Conservation (phyloP, 2,888 invertebrate genomes). For the Pollenia amentaria region DNA sequence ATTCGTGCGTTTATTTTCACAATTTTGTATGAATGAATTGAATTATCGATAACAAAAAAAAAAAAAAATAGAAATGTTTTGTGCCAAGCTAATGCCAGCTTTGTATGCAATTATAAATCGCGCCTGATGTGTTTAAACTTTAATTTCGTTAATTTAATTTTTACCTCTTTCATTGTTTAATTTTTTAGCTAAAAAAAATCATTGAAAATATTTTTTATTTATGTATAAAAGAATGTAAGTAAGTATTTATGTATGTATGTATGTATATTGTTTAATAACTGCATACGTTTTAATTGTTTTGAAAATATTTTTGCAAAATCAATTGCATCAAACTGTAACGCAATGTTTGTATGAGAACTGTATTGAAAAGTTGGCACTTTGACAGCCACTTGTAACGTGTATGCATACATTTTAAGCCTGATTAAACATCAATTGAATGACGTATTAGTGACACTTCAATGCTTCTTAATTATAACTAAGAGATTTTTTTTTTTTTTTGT, state of each 20-base stretch:
- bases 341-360: slow-evolving; percentile 8
- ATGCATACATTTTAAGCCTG: slow-evolving; percentile 60
- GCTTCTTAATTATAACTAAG: slow-evolving; percentile 58
- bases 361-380: slow-evolving; percentile 69
- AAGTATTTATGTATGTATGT: not conserved
- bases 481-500: slow-evolving; percentile 8
- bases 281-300: slow-evolving; percentile 66
- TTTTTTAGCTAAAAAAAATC: slow-evolving; percentile 49
- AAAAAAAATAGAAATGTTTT: not conserved
- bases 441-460: slow-evolving; percentile 72
- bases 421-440: slow-evolving; percentile 71
- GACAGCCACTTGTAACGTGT: slow-evolving; percentile 64
- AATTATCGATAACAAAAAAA: slow-evolving; percentile 40
- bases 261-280: slow-evolving; percentile 60
- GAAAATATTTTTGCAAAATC: slow-evolving; percentile 59
- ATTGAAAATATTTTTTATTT: slow-evolving; percentile 31
- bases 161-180: slow-evolving; percentile 60
- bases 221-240: too few species aligned
- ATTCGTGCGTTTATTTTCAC: slow-evolving; percentile 5
- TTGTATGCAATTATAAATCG: slow-evolving; percentile 79
- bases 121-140: slow-evolving; percentile 82
- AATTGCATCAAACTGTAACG: slow-evolving; percentile 40
- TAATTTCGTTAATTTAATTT: slow-evolving; percentile 75
- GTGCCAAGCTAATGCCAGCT: slow-evolving; percentile 54
- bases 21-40: slow-evolving; percentile 32